phyloP scores from a whole-genome alignment of 2,113 vertebrate genomes.

The Phycodurus eques region DNA sequence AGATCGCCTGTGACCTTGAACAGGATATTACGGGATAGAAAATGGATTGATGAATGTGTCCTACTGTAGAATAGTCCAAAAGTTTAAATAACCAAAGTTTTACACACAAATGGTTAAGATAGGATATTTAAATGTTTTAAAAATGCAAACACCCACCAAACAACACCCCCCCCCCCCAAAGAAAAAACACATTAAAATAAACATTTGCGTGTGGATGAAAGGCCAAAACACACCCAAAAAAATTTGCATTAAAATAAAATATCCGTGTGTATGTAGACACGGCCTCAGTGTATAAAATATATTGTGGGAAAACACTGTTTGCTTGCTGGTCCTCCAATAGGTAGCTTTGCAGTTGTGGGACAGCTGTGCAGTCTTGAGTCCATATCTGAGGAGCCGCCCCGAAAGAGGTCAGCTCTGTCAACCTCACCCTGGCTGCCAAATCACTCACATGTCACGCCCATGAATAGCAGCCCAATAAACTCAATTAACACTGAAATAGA shows the following conservation, averaged over 20 bases:
- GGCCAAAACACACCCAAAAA: not conserved
- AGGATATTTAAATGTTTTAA: too few species aligned
- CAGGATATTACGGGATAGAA: too few species aligned
- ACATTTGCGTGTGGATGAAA: not conserved
- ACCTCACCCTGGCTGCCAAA: constrained; percentile 63
- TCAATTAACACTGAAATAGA: constrained; percentile 76
- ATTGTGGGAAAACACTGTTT: constrained; percentile 33
- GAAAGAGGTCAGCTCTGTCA: constrained; percentile 40
- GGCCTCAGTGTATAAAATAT: constrained; percentile 55
- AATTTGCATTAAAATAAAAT: not conserved
- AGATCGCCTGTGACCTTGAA: too few species aligned
- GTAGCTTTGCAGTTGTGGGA: constrained; percentile 14
- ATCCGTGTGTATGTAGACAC: constrained; percentile 5
- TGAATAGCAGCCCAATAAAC: constrained; percentile 73
- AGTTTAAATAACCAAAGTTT: too few species aligned
- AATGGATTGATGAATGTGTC: too few species aligned
- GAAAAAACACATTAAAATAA: too few species aligned
- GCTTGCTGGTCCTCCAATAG: constrained; percentile 25
- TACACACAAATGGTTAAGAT: too few species aligned
- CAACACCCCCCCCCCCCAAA: too few species aligned
- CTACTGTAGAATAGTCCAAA: too few species aligned
- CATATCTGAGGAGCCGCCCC: constrained; percentile 62
- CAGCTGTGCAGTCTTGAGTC: constrained; percentile 57
- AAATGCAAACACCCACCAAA: too few species aligned
- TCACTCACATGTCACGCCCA: constrained; percentile 64